Base-by-base conservation (phyloP, 1,140 invertebrate genomes). In the Andricus grossulariae region DNA sequence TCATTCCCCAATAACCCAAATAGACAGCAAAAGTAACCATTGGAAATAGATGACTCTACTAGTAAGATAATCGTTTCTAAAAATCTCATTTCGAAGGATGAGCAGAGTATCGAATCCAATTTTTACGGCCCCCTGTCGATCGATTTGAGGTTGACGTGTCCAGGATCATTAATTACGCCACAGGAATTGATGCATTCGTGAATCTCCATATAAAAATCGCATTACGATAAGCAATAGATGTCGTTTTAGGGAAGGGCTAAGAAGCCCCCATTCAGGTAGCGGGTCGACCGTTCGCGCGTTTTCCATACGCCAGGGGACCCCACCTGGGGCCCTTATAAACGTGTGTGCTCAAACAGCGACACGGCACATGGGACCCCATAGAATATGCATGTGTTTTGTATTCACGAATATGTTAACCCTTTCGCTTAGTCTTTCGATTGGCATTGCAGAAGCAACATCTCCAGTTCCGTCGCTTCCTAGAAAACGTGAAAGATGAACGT, bases 331-430 rank as follows among this genome's bases (percentile, higher is more conserved):
- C 84, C 80, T 79, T 85, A 81, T 84, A 86, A 83, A 82, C 78
- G 82, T 85, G 83, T 84, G 83, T 82, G 79, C 76, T 66, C 32
- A 66, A 66, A 39, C 78, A 80, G 72, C 81, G 73, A 80, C 83
- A 85, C 84, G 83, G 80, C 84, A 86, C 85, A 85, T 83, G 85
- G 84, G 84, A 85, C 85, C 82, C 81, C 80, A 82, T 83, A 71
- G 79, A 86, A 88, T 88, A 86, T 88, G 87, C 89, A 89, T 89
- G 84, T 74, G 85, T 89, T 90, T 90, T 87, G 83, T 89, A 89
- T 87, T 89, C 87, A 83, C 78, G 86, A 90, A 90, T 91, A 90
- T 88, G 86, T 90, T 90, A 92, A 92, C 90, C 90, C 90, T 90
- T 91, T 88, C 75, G 88, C 81, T 91, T 91, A 92, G 90, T 92